These are phyloP conservation scores for Tortrix viridana DNA, from an alignment of 2,888 invertebrate genomes.

Conservation along the genomic window DNA sequence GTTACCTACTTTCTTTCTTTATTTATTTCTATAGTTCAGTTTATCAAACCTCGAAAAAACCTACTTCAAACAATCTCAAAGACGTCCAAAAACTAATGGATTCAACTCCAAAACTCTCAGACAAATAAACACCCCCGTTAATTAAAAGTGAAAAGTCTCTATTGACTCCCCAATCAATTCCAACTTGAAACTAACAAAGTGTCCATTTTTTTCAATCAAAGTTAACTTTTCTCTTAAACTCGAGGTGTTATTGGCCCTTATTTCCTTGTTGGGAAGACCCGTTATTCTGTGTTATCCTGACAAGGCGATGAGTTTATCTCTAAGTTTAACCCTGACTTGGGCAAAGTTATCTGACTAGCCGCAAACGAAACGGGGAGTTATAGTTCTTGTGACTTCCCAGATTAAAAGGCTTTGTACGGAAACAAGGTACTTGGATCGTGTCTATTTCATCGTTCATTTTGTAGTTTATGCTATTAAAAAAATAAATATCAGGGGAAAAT, in stretches of 20 bases:
- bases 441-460: neutral
- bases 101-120: no score
- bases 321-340: conserved; percentile 36
- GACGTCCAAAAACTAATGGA: no score
- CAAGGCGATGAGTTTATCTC: conserved; percentile 36
- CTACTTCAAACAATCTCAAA: no score
- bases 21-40: no score
- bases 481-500: no score
- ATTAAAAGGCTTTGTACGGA: conserved; percentile 15
- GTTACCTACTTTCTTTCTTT: no score
- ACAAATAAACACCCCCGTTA: conserved; percentile 1
- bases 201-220: conserved; percentile 36
- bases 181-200: conserved; percentile 8
- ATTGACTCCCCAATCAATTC: conserved; percentile 12
- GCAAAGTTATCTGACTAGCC: conserved; percentile 30
- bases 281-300: conserved; percentile 34
- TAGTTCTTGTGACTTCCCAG: conserved; percentile 23
- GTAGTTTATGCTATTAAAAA: neutral
- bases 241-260: conserved; percentile 33
- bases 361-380: conserved; percentile 29
- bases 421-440: neutral
- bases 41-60: no score
- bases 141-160: conserved; percentile 23
- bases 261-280: conserved; percentile 33
- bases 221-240: conserved; percentile 30